Conservation (phyloP, 2,888 invertebrate species). For the Ennomos erosarius region DNA sequence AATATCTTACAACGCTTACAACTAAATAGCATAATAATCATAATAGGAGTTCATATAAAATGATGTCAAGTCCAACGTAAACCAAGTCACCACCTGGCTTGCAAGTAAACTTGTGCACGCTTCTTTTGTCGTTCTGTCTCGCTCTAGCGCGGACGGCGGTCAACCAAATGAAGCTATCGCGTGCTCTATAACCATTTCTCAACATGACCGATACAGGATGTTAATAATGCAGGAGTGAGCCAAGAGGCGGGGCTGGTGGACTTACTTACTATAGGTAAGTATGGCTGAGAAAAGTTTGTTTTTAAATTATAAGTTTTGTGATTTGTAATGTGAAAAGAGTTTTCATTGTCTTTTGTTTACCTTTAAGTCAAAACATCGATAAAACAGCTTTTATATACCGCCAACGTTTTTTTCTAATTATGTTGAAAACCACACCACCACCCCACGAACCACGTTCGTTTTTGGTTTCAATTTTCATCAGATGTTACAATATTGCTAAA, state of each 20-base stretch:
- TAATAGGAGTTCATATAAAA: too few species aligned
- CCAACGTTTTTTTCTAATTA: too few species aligned
- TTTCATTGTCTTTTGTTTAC: too few species aligned
- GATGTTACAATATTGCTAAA: too few species aligned
- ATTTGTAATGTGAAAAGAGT: too few species aligned
- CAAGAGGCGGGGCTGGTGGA: conserved; percentile 31
- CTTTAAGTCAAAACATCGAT: too few species aligned
- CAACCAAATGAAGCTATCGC: conserved; percentile 79
- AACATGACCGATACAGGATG: conserved; percentile 61
- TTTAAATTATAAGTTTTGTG: not conserved
- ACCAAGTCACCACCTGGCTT: conserved; percentile 2
- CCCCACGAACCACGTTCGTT: too few species aligned
- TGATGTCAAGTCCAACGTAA: not conserved
- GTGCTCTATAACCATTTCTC: conserved; percentile 72
- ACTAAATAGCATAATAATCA: too few species aligned
- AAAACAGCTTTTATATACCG: too few species aligned
- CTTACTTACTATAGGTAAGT: conserved; percentile 17
- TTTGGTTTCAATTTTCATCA: too few species aligned
- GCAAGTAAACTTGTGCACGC: conserved; percentile 6
- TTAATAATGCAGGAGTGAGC: conserved; percentile 35
- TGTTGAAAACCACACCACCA: too few species aligned
- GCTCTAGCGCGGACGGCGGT: conserved; percentile 50
- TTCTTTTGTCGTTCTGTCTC: conserved; percentile 33
- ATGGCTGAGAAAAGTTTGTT: not conserved
- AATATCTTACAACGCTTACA: too few species aligned